Evolutionary conservation across 2,888 invertebrate species (phyloP), one percentile per base, ranked within the genome.

Genomic region (Eledone cirrhosa): DNA sequence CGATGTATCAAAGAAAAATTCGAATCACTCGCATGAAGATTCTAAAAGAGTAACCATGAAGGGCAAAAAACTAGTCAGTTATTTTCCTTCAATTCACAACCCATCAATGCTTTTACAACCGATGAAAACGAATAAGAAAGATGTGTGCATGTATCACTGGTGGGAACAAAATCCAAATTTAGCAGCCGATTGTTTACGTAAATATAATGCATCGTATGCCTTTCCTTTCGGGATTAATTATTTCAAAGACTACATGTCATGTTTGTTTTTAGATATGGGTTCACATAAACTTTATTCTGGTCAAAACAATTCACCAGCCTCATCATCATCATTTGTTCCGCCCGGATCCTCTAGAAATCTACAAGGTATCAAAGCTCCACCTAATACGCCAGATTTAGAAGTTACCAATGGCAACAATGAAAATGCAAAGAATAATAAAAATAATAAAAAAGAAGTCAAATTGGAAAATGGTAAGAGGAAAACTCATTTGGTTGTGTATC

Each of bases 401-500:
- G 41, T n/a, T 8, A 16, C 31, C 31, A 22, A 33, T 24, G 22
- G 8, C 1, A 72, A 33, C n/a, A 31, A 72, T 14, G 72, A 31
- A 2, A 41, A 41, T 0, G 22, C 14, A 41, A 72, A 72, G n/a
- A 31, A 72, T 13, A 1, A 13, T 33, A 72, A 72, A 29, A n/a
- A n/a, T 22, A 72, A 41, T 2, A 31, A 31, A 13, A 72, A 72
- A 24, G 72, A 72, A 72, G 72, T 72, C 33, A 72, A 72, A 22
- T 14, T 72, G 13, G 72, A 72, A 24, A 72, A 72, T 29, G 31
- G 72, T 13, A 72, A 72, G 31, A 72, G 31, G 72, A 72, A 72
- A 24, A 72, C 72, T 1, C 72, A 72, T 29, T 72, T 72, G 72
- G 41, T 72, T 4, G 72, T 72, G 11, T 72, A 72, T 41, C 7